Percentiles rank a stretch among this genome's conserved stretches.
Conservation (phyloP, 2,113 vertebrate species). For the Brienomyrus brachyistius region DNA sequence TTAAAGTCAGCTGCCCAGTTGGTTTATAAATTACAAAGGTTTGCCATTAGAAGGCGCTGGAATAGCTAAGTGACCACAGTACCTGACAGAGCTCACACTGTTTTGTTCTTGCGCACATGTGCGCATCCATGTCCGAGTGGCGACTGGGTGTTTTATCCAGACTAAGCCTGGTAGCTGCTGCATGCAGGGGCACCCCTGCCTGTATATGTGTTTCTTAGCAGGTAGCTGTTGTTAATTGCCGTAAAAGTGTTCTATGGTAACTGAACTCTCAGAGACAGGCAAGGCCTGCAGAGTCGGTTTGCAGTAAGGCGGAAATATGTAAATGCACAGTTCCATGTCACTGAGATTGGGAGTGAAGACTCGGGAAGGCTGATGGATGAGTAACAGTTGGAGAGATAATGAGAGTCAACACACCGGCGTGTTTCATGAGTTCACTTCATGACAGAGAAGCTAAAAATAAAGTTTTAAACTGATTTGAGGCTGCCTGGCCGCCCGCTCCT, state of each 20-base stretch:
- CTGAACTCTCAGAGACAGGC: neutral
- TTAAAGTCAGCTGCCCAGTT: neutral
- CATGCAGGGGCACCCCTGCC: neutral
- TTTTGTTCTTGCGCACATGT: neutral
- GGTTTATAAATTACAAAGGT: neutral
- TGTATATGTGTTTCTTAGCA: neutral
- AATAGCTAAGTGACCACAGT: neutral
- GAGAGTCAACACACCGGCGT: constrained; percentile 1
- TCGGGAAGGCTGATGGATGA: neutral
- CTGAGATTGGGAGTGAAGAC: neutral
- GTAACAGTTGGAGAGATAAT: constrained; percentile 12
- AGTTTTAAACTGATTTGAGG: constrained; percentile 6
- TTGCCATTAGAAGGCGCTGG: neutral
- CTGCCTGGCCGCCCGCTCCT: neutral
- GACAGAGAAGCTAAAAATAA: neutral
- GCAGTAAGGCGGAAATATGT: neutral
- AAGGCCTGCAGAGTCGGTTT: neutral
- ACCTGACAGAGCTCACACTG: neutral
- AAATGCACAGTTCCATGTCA: neutral
- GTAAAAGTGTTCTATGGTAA: neutral
- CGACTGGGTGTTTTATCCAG: neutral
- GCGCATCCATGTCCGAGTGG: neutral
- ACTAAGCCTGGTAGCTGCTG: neutral
- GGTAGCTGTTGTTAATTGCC: neutral
- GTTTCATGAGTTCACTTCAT: neutral